These are phyloP conservation scores for Prionace glauca DNA, from an alignment of 2,797 vertebrate species.

Conservation along the genomic window DNA sequence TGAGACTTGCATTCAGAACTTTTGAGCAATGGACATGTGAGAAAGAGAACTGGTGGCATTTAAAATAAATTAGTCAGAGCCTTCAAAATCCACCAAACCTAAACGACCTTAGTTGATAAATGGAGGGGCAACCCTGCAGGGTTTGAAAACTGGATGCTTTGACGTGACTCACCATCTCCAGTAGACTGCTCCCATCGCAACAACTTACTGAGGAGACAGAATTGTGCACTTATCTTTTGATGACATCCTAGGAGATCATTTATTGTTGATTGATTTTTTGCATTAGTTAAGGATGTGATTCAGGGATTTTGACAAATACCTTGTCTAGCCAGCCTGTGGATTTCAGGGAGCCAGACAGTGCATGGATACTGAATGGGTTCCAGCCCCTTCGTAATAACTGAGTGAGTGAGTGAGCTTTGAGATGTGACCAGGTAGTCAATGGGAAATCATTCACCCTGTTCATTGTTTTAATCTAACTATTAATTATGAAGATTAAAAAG, in stretches of 20 bases:
- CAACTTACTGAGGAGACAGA: neutral
- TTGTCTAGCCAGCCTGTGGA: neutral
- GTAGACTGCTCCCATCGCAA: neutral
- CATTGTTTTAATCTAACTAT: constrained; percentile 25
- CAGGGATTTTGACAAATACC: neutral
- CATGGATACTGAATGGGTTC: neutral
- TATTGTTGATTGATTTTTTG: neutral
- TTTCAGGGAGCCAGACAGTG: no score
- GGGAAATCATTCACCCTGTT: constrained; percentile 17
- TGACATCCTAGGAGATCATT: neutral
- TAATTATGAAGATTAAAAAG: constrained; percentile 32
- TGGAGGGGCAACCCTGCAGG: neutral
- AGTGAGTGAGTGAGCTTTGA: neutral
- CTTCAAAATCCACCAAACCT: neutral
- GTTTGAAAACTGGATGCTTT: neutral
- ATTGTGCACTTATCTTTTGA: neutral
- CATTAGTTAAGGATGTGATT: neutral
- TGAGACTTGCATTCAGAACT: neutral
- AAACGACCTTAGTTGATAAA: neutral
- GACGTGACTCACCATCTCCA: no score
- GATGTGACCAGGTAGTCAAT: neutral
- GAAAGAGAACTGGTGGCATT: neutral
- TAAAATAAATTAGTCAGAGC: neutral
- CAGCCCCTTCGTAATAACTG: neutral
- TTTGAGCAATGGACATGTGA: neutral